Conservation (phyloP, 2,888 invertebrate genomes). For the Synanthedon vespiformis region DNA sequence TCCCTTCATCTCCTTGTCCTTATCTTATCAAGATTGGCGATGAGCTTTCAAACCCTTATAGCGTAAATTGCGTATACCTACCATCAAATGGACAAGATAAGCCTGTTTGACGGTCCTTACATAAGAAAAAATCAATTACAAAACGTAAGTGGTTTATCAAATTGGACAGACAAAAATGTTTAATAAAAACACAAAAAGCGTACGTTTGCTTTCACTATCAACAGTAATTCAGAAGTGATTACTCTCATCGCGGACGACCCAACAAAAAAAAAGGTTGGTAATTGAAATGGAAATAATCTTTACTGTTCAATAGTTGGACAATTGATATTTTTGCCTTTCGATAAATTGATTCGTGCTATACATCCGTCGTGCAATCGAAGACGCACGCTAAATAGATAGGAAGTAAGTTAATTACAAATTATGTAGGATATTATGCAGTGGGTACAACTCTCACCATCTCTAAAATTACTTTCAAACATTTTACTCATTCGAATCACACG, state of each 20-base stretch:
- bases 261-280: slow-evolving; percentile 29
- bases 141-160: slow-evolving; percentile 2
- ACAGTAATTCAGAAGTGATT: slow-evolving; percentile 39
- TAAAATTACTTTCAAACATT: no score
- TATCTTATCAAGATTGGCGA: no score
- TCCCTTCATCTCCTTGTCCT: no score
- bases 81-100: no score
- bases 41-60: no score
- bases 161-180: slow-evolving; percentile 6
- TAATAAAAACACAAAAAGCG: slow-evolving; percentile 13
- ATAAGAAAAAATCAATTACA: slow-evolving; percentile 4
- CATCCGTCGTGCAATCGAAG: slow-evolving; percentile 11
- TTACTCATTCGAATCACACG: no score
- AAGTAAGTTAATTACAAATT: no score
- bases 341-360: slow-evolving; percentile 14
- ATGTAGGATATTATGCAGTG: no score
- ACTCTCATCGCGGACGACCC: slow-evolving; percentile 38
- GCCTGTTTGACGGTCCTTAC: background rate
- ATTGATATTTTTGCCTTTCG: slow-evolving; percentile 26
- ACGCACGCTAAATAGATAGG: no score
- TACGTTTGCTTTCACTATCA: slow-evolving; percentile 38
- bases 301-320: slow-evolving; percentile 18
- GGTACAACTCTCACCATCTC: no score
- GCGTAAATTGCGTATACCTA: no score
- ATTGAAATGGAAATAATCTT: slow-evolving; percentile 42